Percentiles rank a stretch among this genome's conserved stretches.
These are phyloP conservation scores for Charina bottae DNA, from an alignment of 2,113 vertebrate genomes.

Conservation along the genomic window DNA sequence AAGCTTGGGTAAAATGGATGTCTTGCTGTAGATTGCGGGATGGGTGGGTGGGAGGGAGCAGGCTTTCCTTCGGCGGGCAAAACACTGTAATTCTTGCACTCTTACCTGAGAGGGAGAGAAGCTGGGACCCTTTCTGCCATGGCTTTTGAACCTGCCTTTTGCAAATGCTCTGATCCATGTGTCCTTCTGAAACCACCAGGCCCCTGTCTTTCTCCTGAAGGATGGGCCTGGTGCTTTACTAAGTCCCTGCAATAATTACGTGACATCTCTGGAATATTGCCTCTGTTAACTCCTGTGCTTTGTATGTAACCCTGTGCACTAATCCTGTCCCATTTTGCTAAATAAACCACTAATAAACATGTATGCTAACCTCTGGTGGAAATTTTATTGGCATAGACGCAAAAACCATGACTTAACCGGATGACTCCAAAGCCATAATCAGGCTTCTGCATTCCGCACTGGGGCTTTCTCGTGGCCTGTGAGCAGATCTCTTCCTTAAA, in stretches of 20 bases:
- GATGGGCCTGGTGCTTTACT: fast-evolving
- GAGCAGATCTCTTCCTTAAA: neutral
- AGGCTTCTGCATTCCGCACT: neutral
- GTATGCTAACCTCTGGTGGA: slow-evolving; percentile 63
- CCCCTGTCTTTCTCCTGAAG: neutral
- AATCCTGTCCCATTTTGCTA: slow-evolving; percentile 63
- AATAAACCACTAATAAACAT: slow-evolving; percentile 78
- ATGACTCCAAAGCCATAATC: neutral
- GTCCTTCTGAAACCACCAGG: neutral
- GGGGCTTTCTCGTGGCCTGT: neutral
- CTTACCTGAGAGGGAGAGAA: neutral
- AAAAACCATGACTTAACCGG: neutral
- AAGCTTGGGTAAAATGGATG: fast-evolving
- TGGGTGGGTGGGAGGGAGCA: neutral
- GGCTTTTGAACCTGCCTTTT: neutral
- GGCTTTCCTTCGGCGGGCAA: neutral
- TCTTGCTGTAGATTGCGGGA: neutral
- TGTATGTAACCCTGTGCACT: slow-evolving; percentile 59
- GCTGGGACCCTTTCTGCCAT: neutral
- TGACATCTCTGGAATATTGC: neutral
- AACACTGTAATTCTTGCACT: neutral
- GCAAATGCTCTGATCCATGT: fast-evolving
- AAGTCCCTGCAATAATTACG: neutral
- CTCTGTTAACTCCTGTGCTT: slow-evolving; percentile 9
- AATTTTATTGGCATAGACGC: slow-evolving; percentile 11